phyloP scores from a whole-genome alignment of 2,888 invertebrate species.

The Micropterix aruncella region DNA sequence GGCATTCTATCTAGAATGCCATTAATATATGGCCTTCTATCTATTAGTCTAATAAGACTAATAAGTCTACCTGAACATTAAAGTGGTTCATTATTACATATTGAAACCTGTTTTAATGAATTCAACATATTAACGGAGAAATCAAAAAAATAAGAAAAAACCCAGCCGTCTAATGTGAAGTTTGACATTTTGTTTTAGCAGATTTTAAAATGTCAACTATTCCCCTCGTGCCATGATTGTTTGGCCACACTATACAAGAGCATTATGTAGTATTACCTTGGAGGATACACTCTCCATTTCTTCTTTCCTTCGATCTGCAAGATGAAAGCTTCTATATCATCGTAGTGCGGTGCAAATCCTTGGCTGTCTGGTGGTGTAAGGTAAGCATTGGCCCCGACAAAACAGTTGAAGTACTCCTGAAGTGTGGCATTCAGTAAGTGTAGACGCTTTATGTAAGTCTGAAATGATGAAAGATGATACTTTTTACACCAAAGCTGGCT shows the following conservation, averaged over 20 bases:
- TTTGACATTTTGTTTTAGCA: neutral
- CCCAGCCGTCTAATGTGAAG: neutral
- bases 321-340: slow-evolving; percentile 97
- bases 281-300: slow-evolving; percentile 83
- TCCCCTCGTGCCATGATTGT: too few species aligned
- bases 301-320: slow-evolving; percentile 93
- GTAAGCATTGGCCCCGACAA: slow-evolving; percentile 93
- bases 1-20: too few species aligned
- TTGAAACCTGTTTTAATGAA: too few species aligned
- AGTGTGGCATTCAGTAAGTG: slow-evolving; percentile 57
- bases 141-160: neutral
- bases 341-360: slow-evolving; percentile 98
- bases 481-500: too few species aligned
- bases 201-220: neutral
- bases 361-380: slow-evolving; percentile 91
- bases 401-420: slow-evolving; percentile 87
- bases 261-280: slow-evolving; percentile 38
- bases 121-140: neutral
- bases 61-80: too few species aligned
- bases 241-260: slow-evolving; percentile 1
- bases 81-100: too few species aligned
- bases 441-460: slow-evolving; percentile 57
- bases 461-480: too few species aligned
- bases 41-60: too few species aligned
- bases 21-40: too few species aligned